Base-by-base conservation (phyloP, 2,113 vertebrate genomes). In the Paradisaea rubra region DNA sequence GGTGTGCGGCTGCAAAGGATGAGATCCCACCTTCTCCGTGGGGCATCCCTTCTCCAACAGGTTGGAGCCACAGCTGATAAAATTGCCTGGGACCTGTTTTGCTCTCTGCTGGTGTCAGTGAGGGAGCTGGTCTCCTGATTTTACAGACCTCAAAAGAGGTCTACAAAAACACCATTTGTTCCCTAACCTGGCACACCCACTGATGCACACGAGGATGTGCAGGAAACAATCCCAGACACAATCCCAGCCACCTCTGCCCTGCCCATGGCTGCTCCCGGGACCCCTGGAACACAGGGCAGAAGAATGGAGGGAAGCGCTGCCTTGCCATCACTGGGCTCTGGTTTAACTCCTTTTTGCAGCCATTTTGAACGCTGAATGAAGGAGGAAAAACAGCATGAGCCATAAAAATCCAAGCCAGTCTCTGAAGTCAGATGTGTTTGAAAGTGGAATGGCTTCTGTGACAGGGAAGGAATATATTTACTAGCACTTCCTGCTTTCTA, bases 21-120 rank as follows among this genome's bases (percentile, higher is more conserved):
- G 65, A 74, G 78, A 19, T 47, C 52, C 66, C 65, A 23, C 31
- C 44, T 27, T 47, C 15, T 30, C 64, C 0, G 0, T 3, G 49
- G 56, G 10, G 7, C 76, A 47, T 19, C 1, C 0, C 39, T 41
- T 23, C 42, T 49, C 72, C 0, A 0, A 2, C 56, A 63, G 31
- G 21, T 1, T 65, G 64, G 35, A 47, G 47, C 45, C 77, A 42
- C 54, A 70, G 77, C 59, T 54, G 82, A 20, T 49, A 49, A 73
- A 80, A 61, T 3, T 15, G 22, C 54, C 71, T 17, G 54, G 45
- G 45, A 35, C 21, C 25, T 0, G 0, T 30, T 81, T 23, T 66
- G 42, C 60, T 74, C 42, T 53, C 37, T 81, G 77, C 20, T 66
- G 49, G 5, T 60, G n/a, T 14, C 19, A 57, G 11, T 27, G n/a